Evolutionary conservation across 2,113 vertebrate species (phyloP).

Genomic region (Zosterops lateralis): DNA sequence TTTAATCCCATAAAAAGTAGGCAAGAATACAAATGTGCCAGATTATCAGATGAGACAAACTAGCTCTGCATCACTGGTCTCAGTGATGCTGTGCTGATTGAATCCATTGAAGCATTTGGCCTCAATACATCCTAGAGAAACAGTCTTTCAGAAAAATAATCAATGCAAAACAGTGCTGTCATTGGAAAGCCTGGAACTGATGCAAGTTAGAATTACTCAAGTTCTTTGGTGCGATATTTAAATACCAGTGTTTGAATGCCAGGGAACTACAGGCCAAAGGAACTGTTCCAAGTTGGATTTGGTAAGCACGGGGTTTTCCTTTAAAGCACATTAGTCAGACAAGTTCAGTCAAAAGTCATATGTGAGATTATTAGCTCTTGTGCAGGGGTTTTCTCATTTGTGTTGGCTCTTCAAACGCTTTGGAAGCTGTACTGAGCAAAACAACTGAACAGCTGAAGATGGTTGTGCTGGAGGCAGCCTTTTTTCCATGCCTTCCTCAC

Average conservation of each 20-base stretch:
- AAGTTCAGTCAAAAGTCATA: constrained; percentile 27
- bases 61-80: not conserved
- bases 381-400: constrained; percentile 23
- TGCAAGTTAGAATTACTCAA: not conserved
- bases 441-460: constrained; percentile 24
- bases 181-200: not conserved
- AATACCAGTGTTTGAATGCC: not conserved
- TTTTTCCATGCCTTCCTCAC: constrained; percentile 7
- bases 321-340: constrained; percentile 29
- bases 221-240: constrained; percentile 13
- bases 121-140: not conserved
- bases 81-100: not conserved
- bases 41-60: not conserved
- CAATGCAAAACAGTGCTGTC: not conserved
- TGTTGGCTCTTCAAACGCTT: not conserved
- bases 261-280: constrained; percentile 18
- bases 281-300: constrained; percentile 35
- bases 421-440: constrained; percentile 11
- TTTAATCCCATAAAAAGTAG: constrained; percentile 15
- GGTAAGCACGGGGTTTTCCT: constrained; percentile 5
- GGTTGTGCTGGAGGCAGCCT: not conserved
- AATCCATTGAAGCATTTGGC: not conserved
- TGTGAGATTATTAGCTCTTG: constrained; percentile 10
- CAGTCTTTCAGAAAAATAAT: not conserved
- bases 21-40: not conserved